Percentiles rank a stretch among this genome's conserved stretches.
Conservation (phyloP, 2,888 invertebrate genomes). For the Macrosoma leucophasiata region DNA sequence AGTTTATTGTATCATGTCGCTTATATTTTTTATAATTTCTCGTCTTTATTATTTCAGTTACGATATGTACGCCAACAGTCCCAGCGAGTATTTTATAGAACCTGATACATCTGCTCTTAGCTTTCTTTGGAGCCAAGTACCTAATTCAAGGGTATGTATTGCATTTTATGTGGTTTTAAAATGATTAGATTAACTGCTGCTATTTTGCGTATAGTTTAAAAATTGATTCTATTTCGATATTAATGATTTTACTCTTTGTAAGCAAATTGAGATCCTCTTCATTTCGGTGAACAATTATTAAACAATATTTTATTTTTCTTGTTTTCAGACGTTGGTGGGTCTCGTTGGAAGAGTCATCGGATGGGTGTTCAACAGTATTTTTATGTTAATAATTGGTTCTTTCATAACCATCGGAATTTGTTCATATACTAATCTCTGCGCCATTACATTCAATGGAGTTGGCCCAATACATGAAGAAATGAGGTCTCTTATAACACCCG, state of each 20-base stretch:
- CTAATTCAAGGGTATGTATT: slow-evolving; percentile 55
- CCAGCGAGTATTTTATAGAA: slow-evolving; percentile 44
- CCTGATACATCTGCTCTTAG: slow-evolving; percentile 54
- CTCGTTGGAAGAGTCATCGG: slow-evolving; percentile 50
- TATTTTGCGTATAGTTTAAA: too few relatives aligned
- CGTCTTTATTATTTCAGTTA: slow-evolving; percentile 40
- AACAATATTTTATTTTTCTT: too few relatives aligned
- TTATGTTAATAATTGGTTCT: slow-evolving; percentile 70
- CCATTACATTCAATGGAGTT: slow-evolving; percentile 75
- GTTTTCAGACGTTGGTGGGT: slow-evolving; percentile 53
- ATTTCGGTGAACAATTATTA: too few relatives aligned
- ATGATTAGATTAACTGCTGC: too few relatives aligned
- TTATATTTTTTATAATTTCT: neutral
- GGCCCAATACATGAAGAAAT: slow-evolving; percentile 76
- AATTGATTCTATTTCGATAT: too few relatives aligned
- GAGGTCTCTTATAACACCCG: slow-evolving; percentile 74
- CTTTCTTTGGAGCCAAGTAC: slow-evolving; percentile 62
- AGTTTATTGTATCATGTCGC: too few relatives aligned
- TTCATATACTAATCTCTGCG: slow-evolving; percentile 78
- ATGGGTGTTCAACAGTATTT: slow-evolving; percentile 55
- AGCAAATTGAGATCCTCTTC: too few relatives aligned
- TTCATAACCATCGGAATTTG: slow-evolving; percentile 68
- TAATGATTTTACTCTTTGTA: too few relatives aligned
- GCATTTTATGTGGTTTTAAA: too few relatives aligned
- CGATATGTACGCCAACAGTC: slow-evolving; percentile 46